These are phyloP conservation scores for Scrobipalpa costella DNA, from an alignment of 2,888 invertebrate genomes.

Conservation along the genomic window DNA sequence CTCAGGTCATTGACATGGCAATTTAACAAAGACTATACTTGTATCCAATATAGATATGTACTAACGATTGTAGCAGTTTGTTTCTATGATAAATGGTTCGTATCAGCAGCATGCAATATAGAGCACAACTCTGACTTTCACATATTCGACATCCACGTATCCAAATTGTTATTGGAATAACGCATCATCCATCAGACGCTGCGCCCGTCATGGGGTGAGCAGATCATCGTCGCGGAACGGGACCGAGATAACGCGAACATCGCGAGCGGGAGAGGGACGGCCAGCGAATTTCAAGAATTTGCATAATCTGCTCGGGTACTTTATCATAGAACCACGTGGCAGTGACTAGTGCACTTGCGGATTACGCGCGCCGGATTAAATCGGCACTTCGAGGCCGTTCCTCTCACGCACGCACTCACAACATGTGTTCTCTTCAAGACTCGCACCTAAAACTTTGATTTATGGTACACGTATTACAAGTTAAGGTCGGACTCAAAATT, in stretches of 20 bases:
- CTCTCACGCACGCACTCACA: slow-evolving; percentile 46
- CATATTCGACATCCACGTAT: slow-evolving; percentile 67
- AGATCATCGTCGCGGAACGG: slow-evolving; percentile 50
- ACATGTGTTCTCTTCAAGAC: slow-evolving; percentile 22
- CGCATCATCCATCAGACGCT: slow-evolving; percentile 79
- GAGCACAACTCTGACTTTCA: slow-evolving; percentile 57
- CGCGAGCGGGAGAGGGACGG: slow-evolving; percentile 53
- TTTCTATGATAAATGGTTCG: slow-evolving; percentile 31
- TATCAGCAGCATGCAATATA: slow-evolving; percentile 39
- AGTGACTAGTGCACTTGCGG: slow-evolving; percentile 79
- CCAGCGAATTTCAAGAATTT: slow-evolving; percentile 74
- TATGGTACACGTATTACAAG: slow-evolving; percentile 18
- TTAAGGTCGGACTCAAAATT: background rate
- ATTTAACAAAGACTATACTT: slow-evolving; percentile 27
- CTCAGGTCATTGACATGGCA: slow-evolving; percentile 32
- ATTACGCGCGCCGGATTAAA: slow-evolving; percentile 73
- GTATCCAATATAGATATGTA: background rate
- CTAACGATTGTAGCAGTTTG: slow-evolving; percentile 6
- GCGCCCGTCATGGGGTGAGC: slow-evolving; percentile 70
- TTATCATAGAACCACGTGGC: slow-evolving; percentile 81
- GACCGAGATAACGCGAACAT: slow-evolving; percentile 41
- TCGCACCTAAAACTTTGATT: slow-evolving; percentile 26
- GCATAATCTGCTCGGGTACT: slow-evolving; percentile 80
- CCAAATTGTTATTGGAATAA: slow-evolving; percentile 80
- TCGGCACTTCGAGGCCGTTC: slow-evolving; percentile 57